Conservation (phyloP, 2,113 vertebrate genomes). For the Naja naja region DNA sequence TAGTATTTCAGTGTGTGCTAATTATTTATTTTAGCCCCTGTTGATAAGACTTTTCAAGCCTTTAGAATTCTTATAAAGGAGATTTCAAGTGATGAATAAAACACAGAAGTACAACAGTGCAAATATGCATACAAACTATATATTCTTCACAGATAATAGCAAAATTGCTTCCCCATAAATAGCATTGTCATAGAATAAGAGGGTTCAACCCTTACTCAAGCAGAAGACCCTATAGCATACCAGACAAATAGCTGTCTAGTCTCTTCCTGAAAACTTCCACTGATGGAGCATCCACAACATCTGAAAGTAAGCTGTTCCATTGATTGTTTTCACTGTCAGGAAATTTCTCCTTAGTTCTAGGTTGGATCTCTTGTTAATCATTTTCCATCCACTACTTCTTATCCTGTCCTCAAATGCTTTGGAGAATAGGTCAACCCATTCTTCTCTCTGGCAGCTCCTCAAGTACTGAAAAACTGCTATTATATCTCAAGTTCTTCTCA, state of each 20-base stretch:
- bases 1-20: not conserved
- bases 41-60: not conserved
- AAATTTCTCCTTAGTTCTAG: not conserved
- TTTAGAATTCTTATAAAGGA: not conserved
- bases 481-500: no score
- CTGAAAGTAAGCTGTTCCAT: not conserved
- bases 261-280: not conserved
- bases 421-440: not conserved
- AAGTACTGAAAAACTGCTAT: not conserved
- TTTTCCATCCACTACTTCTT: not conserved
- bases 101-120: not conserved
- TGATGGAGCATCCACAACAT: not conserved
- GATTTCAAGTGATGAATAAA: not conserved
- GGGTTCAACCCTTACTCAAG: not conserved
- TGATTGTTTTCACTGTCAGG: not conserved
- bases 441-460: not conserved
- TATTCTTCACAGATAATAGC: not conserved
- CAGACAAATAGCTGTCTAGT: not conserved
- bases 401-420: not conserved
- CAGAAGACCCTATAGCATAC: not conserved
- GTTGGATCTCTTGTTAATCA: not conserved
- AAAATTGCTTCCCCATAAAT: not conserved
- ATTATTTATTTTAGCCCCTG: not conserved
- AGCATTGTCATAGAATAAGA: not conserved
- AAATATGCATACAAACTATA: not conserved